phyloP scores from a whole-genome alignment of 1,140 invertebrate genomes.

The Cyrtorhinus lividipennis region DNA sequence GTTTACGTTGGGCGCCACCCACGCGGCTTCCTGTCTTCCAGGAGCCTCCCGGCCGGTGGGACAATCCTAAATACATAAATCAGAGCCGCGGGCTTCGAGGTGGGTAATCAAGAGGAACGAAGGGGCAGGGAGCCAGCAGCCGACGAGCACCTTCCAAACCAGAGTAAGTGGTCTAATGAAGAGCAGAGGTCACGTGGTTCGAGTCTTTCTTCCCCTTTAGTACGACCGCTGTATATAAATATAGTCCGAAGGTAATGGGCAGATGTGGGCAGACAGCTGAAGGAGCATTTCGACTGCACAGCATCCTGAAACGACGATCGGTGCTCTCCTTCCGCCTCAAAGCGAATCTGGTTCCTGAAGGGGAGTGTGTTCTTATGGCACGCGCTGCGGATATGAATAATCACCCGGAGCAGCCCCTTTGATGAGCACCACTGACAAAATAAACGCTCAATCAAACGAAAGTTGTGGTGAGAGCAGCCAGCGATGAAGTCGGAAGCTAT shows the following conservation, averaged over 20 bases:
- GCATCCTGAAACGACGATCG: background rate
- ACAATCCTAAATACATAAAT: conserved; percentile 10
- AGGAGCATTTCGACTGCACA: too few species aligned
- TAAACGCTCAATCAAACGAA: conserved; percentile 1
- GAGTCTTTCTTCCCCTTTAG: background rate
- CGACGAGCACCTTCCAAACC: background rate
- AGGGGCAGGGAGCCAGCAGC: background rate
- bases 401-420: background rate
- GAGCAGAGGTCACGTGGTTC: conserved; percentile 3
- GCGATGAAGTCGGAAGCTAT: too few species aligned
- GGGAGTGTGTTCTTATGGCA: conserved; percentile 2
- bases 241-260: background rate
- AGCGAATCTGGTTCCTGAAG: background rate
- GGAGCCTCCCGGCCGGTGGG: background rate
- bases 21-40: background rate
- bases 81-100: background rate
- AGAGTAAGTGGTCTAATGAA: conserved; percentile 6
- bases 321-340: background rate
- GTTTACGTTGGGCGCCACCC: conserved; percentile 7
- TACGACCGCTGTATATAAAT: background rate
- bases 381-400: conserved; percentile 7
- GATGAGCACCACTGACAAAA: background rate
- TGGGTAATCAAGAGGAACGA: background rate
- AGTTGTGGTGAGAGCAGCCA: background rate
- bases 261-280: background rate